These are phyloP conservation scores for Prinia subflava DNA, from an alignment of 2,113 vertebrate genomes.

Conservation along the genomic window DNA sequence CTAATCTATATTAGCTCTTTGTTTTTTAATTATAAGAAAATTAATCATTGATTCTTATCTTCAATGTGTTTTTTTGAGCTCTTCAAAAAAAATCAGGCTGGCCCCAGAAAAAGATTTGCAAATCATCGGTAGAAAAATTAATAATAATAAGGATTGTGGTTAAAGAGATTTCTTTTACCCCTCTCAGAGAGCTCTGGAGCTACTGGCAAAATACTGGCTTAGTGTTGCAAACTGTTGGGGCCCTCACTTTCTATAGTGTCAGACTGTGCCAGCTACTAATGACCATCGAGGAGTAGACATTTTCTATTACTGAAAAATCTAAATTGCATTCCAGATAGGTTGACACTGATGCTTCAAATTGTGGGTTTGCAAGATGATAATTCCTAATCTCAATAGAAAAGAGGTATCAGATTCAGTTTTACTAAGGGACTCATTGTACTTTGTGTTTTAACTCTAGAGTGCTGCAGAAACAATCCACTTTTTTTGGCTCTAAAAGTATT, in stretches of 20 bases:
- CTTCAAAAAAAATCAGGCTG: not conserved
- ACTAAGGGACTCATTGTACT: slow-evolving; percentile 36
- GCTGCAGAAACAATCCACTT: not conserved
- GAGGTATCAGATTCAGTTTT: slow-evolving; percentile 64
- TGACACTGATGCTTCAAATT: slow-evolving; percentile 48
- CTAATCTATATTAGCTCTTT: not conserved
- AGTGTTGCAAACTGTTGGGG: not conserved
- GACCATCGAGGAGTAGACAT: slow-evolving; percentile 24
- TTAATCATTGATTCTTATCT: not conserved
- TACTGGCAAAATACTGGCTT: slow-evolving; percentile 11
- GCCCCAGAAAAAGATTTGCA: not conserved
- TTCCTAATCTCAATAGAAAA: slow-evolving; percentile 63
- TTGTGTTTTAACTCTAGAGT: slow-evolving; percentile 37
- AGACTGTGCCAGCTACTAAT: slow-evolving; percentile 54
- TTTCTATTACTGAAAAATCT: slow-evolving; percentile 50
- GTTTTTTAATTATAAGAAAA: not conserved
- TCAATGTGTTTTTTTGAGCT: not conserved
- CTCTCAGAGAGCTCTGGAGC: not conserved
- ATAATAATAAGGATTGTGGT: not conserved
- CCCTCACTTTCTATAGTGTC: slow-evolving; percentile 40
- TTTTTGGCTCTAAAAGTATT: not conserved
- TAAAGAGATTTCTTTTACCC: not conserved
- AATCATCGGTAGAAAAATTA: not conserved
- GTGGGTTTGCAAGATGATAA: slow-evolving; percentile 54
- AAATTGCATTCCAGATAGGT: slow-evolving; percentile 53